phyloP scores from a whole-genome alignment of 2,888 invertebrate genomes.

The Diarsia brunnea region DNA sequence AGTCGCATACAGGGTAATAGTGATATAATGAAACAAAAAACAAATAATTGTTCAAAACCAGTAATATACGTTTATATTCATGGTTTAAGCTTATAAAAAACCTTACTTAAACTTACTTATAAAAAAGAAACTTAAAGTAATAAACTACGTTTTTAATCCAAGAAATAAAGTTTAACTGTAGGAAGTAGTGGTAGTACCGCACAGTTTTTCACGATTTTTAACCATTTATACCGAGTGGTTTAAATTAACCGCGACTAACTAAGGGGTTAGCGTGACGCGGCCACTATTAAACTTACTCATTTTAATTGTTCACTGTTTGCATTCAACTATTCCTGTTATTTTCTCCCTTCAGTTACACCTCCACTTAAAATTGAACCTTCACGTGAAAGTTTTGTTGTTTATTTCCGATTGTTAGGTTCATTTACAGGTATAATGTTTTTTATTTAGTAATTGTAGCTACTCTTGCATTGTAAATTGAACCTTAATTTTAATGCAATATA shows the following conservation, averaged over 20 bases:
- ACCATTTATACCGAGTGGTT: slow-evolving; percentile 10
- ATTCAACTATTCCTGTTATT: slow-evolving; percentile 31
- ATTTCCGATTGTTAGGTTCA: neutral
- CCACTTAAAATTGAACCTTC: slow-evolving; percentile 29
- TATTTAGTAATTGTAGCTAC: neutral
- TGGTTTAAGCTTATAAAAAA: neutral
- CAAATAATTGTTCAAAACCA: neutral
- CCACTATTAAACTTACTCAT: slow-evolving; percentile 18
- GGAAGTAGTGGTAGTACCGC: neutral
- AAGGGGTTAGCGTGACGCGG: slow-evolving; percentile 47
- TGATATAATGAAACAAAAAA: too few species aligned
- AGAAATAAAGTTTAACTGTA: slow-evolving; percentile 22
- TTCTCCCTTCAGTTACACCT: neutral
- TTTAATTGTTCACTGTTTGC: slow-evolving; percentile 47
- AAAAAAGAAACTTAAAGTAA: neutral
- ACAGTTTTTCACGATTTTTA: slow-evolving; percentile 18
- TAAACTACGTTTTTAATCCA: slow-evolving; percentile 23
- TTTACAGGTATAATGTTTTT: slow-evolving; percentile 13
- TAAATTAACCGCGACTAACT: slow-evolving; percentile 44
- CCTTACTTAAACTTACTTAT: too few species aligned
- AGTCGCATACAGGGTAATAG: too few species aligned
- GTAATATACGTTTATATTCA: neutral
- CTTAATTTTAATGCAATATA: accelerated
- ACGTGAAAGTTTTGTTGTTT: neutral
- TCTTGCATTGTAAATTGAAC: slow-evolving; percentile 14